phyloP scores from a whole-genome alignment of 2,888 invertebrate genomes.

The Carcina quercana region DNA sequence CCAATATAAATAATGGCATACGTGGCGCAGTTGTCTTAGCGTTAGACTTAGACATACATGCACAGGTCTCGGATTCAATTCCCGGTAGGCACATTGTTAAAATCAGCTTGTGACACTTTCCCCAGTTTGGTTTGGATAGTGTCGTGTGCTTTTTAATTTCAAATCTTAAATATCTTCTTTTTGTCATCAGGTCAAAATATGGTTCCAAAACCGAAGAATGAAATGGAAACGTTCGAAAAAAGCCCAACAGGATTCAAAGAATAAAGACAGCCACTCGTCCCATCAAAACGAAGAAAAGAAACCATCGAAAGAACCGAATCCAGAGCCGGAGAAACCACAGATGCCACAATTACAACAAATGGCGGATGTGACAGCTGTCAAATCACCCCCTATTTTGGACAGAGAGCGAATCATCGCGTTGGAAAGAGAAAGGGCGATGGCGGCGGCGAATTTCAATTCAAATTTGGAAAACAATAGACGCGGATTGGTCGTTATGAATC shows the following conservation, averaged over 20 bases:
- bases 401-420: slow-evolving; percentile 66
- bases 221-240: slow-evolving; percentile 99
- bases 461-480: slow-evolving; percentile 67
- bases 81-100: no score
- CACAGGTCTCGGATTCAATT: no score
- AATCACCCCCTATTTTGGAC: slow-evolving; percentile 57
- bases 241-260: slow-evolving; percentile 90
- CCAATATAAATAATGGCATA: no score
- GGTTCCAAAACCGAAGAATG: slow-evolving; percentile 99
- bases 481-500: slow-evolving; percentile 56
- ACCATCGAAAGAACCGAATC: slow-evolving; percentile 43
- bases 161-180: no score
- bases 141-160: no score
- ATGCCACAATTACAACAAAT: slow-evolving; percentile 25
- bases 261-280: slow-evolving; percentile 46
- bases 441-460: slow-evolving; percentile 67
- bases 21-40: no score
- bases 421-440: slow-evolving; percentile 63
- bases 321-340: slow-evolving; percentile 44
- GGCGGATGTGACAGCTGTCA: slow-evolving; percentile 66
- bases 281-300: slow-evolving; percentile 51
- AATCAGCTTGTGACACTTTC: no score
- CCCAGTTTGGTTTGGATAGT: no score
- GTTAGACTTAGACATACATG: no score
- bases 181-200: slow-evolving; percentile 90